A percentile compares a stretch with the other conserved stretches of the same genome.
Evolutionary conservation across 2,888 invertebrate genomes (phyloP).

Genomic region (Cephus sareptanus): DNA sequence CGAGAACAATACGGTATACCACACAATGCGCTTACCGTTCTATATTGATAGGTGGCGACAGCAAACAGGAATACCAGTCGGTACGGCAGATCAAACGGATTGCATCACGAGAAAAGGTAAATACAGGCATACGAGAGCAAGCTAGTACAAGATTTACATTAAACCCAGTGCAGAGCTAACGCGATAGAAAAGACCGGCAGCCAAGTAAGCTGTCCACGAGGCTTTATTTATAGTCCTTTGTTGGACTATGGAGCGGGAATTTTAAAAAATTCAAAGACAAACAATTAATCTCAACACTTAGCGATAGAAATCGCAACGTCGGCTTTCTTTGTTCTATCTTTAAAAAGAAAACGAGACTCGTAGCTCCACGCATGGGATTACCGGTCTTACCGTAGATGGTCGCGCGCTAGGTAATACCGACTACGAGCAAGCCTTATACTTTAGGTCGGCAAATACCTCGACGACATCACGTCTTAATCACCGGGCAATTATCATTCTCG

Average conservation of each 20-base stretch:
- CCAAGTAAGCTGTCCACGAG: neutral
- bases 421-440: neutral
- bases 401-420: neutral
- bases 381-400: neutral
- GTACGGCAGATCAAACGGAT: neutral
- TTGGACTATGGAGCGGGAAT: neutral
- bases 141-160: neutral
- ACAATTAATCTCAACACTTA: neutral
- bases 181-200: neutral
- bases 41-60: neutral
- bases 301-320: neutral
- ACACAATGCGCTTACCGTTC: neutral
- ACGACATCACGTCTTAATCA: conserved; percentile 9
- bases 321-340: neutral
- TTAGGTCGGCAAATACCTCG: neutral
- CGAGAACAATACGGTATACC: neutral
- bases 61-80: neutral
- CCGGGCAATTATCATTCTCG: conserved; percentile 7
- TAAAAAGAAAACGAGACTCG: neutral
- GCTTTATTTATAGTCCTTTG: neutral
- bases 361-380: neutral
- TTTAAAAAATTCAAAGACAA: neutral
- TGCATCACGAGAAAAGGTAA: neutral
- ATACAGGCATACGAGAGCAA: neutral
- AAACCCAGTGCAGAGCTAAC: neutral